Conservation (phyloP, 2,888 invertebrate species). For the Rhimphoctona megacephalus region DNA sequence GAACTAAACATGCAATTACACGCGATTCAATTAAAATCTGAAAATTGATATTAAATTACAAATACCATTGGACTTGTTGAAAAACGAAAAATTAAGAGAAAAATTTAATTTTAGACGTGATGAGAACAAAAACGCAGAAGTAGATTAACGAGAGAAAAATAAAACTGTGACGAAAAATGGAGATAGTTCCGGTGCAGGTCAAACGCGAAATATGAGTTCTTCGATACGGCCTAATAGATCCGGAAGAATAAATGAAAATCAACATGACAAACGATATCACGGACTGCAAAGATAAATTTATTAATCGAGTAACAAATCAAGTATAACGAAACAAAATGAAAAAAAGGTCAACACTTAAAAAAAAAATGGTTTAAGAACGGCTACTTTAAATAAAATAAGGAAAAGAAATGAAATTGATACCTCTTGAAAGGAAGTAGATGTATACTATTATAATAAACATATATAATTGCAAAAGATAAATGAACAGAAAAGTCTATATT, state of each 20-base stretch:
- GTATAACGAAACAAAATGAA: slow-evolving; percentile 1
- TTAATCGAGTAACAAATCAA: not conserved
- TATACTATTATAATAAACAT: slow-evolving; percentile 64
- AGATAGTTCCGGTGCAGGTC: slow-evolving; percentile 16
- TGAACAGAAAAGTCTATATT: slow-evolving; percentile 59
- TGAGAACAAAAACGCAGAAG: not conserved
- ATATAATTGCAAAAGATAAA: slow-evolving; percentile 52
- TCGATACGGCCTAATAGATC: slow-evolving; percentile 49
- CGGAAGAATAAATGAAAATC: not conserved
- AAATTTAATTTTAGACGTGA: not conserved
- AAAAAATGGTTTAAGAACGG: slow-evolving; percentile 6
- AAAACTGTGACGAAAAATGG: not conserved
- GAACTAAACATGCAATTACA: slow-evolving; percentile 3
- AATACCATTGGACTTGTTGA: slow-evolving; percentile 3
- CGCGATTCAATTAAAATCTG: slow-evolving; percentile 41
- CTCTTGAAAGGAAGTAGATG: slow-evolving; percentile 63
- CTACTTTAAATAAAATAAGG: not conserved
- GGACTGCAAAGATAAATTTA: slow-evolving; percentile 25
- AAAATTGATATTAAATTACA: slow-evolving; percentile 37
- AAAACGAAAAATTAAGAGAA: not conserved
- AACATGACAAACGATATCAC: slow-evolving; percentile 4
- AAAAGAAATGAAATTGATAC: slow-evolving; percentile 36
- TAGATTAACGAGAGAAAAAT: not conserved
- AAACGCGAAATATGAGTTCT: slow-evolving; percentile 28
- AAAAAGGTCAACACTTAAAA: not conserved